Percentiles rank a stretch among this genome's conserved stretches.
Conservation (phyloP, 2,888 invertebrate genomes). For the Stictocephala bisonia region DNA sequence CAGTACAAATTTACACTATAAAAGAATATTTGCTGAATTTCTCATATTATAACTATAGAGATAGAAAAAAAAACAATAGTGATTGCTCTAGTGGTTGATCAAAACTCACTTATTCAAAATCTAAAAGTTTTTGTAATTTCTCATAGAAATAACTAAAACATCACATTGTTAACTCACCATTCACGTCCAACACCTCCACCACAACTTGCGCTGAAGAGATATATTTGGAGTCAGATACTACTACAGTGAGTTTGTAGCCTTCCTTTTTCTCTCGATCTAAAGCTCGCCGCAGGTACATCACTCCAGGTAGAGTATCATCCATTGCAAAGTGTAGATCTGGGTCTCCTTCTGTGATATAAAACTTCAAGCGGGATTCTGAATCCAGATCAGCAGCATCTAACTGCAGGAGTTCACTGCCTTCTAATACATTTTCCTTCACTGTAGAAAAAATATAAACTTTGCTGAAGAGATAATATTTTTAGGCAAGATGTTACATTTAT, state of each 20-base stretch:
- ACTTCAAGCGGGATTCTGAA: constrained; percentile 76
- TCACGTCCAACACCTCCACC: constrained; percentile 85
- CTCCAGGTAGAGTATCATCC: constrained; percentile 82
- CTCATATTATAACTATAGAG: too few relatives aligned
- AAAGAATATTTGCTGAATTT: too few relatives aligned
- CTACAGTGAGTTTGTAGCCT: constrained; percentile 81
- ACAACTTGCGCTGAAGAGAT: constrained; percentile 80
- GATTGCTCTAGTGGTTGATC: background rate
- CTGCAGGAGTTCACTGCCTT: constrained; percentile 78
- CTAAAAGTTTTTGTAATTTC: constrained; percentile 1
- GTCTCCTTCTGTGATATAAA: constrained; percentile 87
- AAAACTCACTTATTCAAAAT: background rate
- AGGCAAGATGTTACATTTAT: too few relatives aligned
- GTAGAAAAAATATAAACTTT: background rate
- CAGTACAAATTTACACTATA: too few relatives aligned
- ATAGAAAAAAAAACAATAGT: too few relatives aligned
- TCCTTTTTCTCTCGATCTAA: constrained; percentile 86
- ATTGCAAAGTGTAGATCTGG: constrained; percentile 87
- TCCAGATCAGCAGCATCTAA: constrained; percentile 79
- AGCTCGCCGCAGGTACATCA: constrained; percentile 81
- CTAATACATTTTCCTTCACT: constrained; percentile 81
- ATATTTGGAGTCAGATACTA: constrained; percentile 92
- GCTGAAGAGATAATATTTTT: too few relatives aligned
- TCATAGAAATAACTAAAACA: background rate
- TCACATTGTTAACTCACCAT: constrained; percentile 71